These are phyloP conservation scores for Poecilia picta DNA, from an alignment of 2,797 vertebrate species.

Conservation along the genomic window DNA sequence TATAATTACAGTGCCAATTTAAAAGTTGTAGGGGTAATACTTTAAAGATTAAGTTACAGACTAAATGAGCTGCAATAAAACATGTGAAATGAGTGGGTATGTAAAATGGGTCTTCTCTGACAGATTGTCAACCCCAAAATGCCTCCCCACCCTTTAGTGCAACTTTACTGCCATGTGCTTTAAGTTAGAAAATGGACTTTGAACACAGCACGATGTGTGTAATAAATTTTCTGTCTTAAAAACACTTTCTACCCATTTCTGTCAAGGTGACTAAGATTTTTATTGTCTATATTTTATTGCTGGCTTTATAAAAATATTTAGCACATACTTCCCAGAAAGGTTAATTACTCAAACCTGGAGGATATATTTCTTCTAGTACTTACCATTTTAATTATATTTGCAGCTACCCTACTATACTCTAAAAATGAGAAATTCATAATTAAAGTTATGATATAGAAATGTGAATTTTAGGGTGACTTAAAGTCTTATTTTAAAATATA, in stretches of 20 bases:
- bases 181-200: constrained; percentile 57
- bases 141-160: constrained; percentile 18
- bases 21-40: neutral
- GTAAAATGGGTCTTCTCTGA: constrained; percentile 18
- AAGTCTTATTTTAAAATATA: neutral
- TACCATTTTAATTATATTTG: neutral
- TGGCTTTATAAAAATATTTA: neutral
- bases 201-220: constrained; percentile 27
- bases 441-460: neutral
- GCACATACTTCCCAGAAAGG: neutral
- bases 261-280: neutral
- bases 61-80: neutral
- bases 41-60: neutral
- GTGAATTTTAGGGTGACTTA: neutral
- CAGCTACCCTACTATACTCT: neutral
- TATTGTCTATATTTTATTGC: neutral
- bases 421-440: neutral
- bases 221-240: constrained; percentile 42
- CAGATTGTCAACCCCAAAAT: constrained; percentile 15
- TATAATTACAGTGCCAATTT: neutral
- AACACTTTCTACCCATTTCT: neutral
- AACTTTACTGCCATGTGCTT: constrained; percentile 53
- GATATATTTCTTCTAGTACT: neutral
- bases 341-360: neutral
- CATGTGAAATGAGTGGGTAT: neutral